Conservation (phyloP, 2,888 invertebrate genomes). For the Pterobdella sp. region DNA sequence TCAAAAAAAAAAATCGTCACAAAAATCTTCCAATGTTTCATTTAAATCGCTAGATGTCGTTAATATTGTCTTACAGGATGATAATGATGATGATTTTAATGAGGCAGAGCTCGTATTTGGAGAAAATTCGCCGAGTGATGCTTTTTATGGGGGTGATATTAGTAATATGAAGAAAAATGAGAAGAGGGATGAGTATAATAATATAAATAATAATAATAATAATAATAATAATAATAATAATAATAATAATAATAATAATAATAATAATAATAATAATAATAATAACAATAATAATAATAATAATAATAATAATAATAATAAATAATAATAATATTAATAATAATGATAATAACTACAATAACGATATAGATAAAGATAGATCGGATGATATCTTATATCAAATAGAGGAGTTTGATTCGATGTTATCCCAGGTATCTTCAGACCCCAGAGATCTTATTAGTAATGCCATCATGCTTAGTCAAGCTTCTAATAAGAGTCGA, state of each 20-base stretch:
- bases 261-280: too few relatives aligned
- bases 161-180: neutral
- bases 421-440: neutral
- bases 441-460: neutral
- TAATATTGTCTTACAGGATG: too few relatives aligned
- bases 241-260: too few relatives aligned
- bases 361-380: slow-evolving; percentile 17
- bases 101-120: neutral
- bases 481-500: too few relatives aligned
- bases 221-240: too few relatives aligned
- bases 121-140: neutral
- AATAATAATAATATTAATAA: too few relatives aligned
- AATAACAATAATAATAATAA: too few relatives aligned
- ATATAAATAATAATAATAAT: neutral
- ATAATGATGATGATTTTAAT: neutral
- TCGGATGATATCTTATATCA: neutral
- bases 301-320: too few relatives aligned
- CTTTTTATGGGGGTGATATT: neutral
- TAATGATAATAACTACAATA: neutral
- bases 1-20: too few relatives aligned
- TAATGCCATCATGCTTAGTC: too few relatives aligned
- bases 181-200: neutral
- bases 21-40: too few relatives aligned
- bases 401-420: slow-evolving; percentile 7
- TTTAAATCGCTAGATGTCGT: too few relatives aligned